phyloP scores from a whole-genome alignment of 2,888 invertebrate species.

The Folsomia candida region DNA sequence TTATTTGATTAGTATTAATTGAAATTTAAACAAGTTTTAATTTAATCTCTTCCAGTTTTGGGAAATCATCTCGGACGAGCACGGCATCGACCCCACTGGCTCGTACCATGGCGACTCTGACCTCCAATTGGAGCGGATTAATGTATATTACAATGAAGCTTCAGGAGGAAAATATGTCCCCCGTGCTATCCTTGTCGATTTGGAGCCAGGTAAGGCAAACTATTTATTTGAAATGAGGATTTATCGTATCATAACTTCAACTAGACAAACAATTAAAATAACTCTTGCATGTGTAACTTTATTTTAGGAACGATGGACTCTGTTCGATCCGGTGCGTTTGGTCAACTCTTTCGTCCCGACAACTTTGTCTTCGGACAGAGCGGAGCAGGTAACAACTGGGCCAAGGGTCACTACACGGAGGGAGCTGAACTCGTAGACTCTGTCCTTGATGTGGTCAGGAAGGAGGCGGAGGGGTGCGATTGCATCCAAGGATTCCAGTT shows the following conservation, averaged over 20 bases:
- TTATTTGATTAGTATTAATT: no score
- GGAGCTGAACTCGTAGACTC: conserved; percentile 65
- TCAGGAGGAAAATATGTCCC: conserved; percentile 87
- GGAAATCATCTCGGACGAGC: conserved; percentile 81
- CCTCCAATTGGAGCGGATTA: conserved; percentile 71
- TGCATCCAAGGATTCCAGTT: conserved; percentile 90
- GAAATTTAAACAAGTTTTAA: no score
- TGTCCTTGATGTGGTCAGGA: conserved; percentile 77
- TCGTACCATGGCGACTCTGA: conserved; percentile 69
- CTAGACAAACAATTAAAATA: no score
- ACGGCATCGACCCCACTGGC: conserved; percentile 71
- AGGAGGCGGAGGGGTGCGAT: conserved; percentile 86
- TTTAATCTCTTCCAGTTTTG: no score
- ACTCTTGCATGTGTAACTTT: no score
- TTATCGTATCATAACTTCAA: no score
- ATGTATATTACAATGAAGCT: conserved; percentile 77
- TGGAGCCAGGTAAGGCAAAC: no score
- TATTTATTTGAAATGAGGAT: no score
- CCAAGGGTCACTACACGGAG: conserved; percentile 60
- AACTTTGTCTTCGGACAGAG: no score
- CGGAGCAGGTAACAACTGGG: no score
- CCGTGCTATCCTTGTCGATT: conserved; percentile 85
- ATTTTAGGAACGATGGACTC: conserved; percentile 99
- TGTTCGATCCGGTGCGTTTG: conserved; percentile 87
- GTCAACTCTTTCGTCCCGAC: conserved; percentile 68